Conservation (phyloP, 2,888 invertebrate species). For the Ormyrus rosae region DNA sequence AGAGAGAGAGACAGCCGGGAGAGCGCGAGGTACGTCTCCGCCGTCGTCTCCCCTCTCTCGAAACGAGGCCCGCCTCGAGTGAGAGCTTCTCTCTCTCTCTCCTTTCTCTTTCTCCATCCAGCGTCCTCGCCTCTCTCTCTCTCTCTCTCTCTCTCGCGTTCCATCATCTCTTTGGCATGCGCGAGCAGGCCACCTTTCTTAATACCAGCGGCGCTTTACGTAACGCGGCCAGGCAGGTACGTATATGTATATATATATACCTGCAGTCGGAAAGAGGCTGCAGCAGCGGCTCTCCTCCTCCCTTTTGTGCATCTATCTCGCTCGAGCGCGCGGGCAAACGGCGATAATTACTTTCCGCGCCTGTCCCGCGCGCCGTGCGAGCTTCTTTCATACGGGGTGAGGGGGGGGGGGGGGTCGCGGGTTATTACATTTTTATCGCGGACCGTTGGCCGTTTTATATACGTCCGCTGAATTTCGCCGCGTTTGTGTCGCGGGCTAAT, state of each 20-base stretch:
- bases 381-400: no score
- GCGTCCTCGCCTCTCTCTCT: no score
- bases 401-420: neutral
- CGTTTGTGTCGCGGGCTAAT: no score
- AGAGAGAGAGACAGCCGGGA: no score
- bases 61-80: no score
- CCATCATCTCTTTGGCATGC: constrained; percentile 36
- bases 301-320: constrained; percentile 9
- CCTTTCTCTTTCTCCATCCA: no score
- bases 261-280: constrained; percentile 7
- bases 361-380: neutral
- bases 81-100: no score
- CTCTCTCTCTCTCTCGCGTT: constrained; percentile 2
- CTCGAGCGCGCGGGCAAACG: constrained; percentile 1
- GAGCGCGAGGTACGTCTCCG: neutral
- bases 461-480: no score
- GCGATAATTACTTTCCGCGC: constrained; percentile 40
- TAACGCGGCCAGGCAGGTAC: neutral
- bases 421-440: constrained; percentile 44
- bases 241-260: neutral
- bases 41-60: neutral
- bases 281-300: neutral
- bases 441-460: no score
- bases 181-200: constrained; percentile 24
- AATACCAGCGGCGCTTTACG: constrained; percentile 34